Percentiles rank a stretch among this genome's conserved stretches.
Evolutionary conservation across 2,113 vertebrate species (phyloP).

Genomic region (Perca fluviatilis): DNA sequence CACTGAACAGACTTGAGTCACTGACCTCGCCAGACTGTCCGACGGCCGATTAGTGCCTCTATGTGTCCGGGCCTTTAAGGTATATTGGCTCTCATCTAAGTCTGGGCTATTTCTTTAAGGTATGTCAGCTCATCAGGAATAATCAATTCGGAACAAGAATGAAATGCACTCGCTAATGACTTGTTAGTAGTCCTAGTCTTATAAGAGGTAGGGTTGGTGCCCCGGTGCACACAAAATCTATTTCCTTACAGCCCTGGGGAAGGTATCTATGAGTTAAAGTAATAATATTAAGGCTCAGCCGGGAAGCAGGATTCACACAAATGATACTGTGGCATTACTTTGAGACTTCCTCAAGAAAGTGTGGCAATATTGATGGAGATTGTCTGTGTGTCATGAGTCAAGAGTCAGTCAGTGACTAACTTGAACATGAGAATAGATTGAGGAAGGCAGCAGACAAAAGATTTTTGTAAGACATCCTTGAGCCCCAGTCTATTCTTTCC

Average conservation of each 20-base stretch:
- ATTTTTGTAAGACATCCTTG: constrained; percentile 8
- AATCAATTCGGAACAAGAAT: background rate
- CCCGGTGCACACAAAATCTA: background rate
- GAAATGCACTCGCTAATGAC: background rate
- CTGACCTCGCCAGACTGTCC: too few relatives aligned
- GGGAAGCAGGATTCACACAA: constrained; percentile 17
- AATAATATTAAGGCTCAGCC: background rate
- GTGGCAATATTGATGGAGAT: constrained; percentile 22
- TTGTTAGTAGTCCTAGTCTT: background rate
- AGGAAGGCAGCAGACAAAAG: constrained; percentile 42
- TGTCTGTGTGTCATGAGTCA: constrained; percentile 38
- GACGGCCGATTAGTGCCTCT: too few relatives aligned
- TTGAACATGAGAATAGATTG: constrained; percentile 39
- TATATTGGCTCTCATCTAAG: background rate
- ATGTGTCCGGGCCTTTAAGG: background rate
- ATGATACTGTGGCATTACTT: background rate
- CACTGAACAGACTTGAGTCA: too few relatives aligned
- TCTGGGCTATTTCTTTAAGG: background rate
- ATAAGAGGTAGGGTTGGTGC: background rate
- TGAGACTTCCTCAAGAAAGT: constrained; percentile 44
- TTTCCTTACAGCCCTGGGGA: background rate
- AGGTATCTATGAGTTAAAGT: background rate
- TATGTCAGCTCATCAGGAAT: background rate
- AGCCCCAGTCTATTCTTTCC: background rate
- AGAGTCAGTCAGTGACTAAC: constrained; percentile 42